Evolutionary conservation across 1,140 invertebrate species (phyloP).

Genomic region (Drosophila equinoxialis): DNA sequence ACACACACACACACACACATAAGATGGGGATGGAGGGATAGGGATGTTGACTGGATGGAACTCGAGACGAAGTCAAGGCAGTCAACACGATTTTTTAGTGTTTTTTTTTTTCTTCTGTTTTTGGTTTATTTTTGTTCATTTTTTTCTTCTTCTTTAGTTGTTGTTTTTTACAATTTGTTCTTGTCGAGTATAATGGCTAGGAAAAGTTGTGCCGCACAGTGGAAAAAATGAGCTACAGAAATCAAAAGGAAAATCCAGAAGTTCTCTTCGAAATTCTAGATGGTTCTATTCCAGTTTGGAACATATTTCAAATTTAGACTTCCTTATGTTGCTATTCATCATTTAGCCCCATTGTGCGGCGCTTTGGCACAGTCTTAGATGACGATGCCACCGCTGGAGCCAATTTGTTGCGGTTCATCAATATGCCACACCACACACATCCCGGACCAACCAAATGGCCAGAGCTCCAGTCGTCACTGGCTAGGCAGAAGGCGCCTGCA

Average conservation of each 20-base stretch:
- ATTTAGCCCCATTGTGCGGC: conserved; percentile 45
- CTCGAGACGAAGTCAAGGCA: conserved; percentile 38
- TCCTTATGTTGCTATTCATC: no score
- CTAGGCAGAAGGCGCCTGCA: conserved; percentile 50
- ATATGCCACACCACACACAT: conserved; percentile 71
- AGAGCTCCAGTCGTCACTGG: conserved; percentile 22
- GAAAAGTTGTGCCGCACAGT: conserved; percentile 67
- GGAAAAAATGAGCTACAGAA: conserved; percentile 4
- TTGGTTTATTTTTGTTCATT: conserved; percentile 67
- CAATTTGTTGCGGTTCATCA: conserved; percentile 79
- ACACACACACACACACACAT: neutral
- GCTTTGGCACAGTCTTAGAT: conserved; percentile 32
- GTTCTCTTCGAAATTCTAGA: no score
- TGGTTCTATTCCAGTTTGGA: no score
- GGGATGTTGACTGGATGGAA: conserved; percentile 48
- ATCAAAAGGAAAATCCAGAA: neutral
- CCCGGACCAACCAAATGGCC: conserved; percentile 63
- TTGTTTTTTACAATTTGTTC: conserved; percentile 71
- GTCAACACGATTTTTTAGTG: conserved; percentile 50
- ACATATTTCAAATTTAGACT: no score
- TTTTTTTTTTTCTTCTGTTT: conserved; percentile 19
- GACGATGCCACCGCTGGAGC: conserved; percentile 59
- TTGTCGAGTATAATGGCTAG: conserved; percentile 68
- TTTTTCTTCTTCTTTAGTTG: conserved; percentile 44
- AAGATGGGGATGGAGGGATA: conserved; percentile 18